Conservation (phyloP, 1,140 invertebrate species). For the Drosophila ambigua region DNA sequence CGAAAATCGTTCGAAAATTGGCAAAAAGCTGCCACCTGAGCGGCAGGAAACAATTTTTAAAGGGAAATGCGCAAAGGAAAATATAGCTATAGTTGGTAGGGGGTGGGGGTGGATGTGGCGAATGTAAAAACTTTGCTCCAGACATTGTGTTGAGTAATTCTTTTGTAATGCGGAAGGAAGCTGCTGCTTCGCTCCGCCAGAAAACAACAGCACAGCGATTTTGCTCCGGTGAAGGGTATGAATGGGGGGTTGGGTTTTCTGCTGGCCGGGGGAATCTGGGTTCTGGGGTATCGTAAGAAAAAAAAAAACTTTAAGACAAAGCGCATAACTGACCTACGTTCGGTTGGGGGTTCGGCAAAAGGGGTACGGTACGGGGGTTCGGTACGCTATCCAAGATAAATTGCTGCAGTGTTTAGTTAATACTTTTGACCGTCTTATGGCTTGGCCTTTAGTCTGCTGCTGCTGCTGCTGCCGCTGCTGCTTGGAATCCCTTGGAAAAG, state of each 20-base stretch:
- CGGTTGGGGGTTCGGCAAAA: constrained; percentile 5
- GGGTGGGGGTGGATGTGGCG: background rate
- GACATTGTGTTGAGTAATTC: constrained; percentile 80
- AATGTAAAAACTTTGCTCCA: constrained; percentile 53
- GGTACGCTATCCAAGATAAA: constrained; percentile 51
- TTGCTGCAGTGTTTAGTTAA: constrained; percentile 80
- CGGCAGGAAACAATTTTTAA: too few species aligned
- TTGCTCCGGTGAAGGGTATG: constrained; percentile 20
- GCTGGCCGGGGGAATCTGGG: too few species aligned
- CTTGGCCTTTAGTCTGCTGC: constrained; percentile 20
- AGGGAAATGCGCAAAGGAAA: too few species aligned
- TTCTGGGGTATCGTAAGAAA: too few species aligned
- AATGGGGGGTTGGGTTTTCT: constrained; percentile 5
- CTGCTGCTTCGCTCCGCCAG: constrained; percentile 8
- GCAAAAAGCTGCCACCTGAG: too few species aligned
- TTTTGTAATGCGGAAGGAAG: constrained; percentile 80
- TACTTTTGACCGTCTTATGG: constrained; percentile 55
- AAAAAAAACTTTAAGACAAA: constrained; percentile 68
- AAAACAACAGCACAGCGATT: constrained; percentile 65
- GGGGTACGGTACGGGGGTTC: constrained; percentile 9
- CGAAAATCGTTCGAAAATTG: too few species aligned
- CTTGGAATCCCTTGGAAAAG: constrained; percentile 16
- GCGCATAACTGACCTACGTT: constrained; percentile 61
- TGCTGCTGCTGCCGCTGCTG: constrained; percentile 23
- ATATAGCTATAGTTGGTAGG: background rate